phyloP scores from a whole-genome alignment of 2,797 vertebrate genomes.

The Myripristis murdjan region DNA sequence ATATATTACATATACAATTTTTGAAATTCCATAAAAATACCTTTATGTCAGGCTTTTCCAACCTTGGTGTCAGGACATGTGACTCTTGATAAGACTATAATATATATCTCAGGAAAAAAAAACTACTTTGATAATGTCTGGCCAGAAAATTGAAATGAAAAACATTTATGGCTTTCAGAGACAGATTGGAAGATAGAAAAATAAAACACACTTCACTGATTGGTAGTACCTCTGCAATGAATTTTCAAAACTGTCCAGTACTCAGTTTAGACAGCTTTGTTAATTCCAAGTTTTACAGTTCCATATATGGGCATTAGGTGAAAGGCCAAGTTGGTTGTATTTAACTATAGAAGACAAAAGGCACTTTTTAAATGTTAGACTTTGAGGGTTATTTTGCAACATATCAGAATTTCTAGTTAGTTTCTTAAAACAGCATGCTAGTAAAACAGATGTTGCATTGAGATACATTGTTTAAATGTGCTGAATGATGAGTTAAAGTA shows the following conservation, averaged over 20 bases:
- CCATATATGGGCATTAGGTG: slow-evolving; percentile 2
- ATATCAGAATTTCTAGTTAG: not conserved
- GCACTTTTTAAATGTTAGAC: slow-evolving; percentile 63
- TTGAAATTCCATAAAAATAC: slow-evolving; percentile 82
- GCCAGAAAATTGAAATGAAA: no score
- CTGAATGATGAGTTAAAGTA: no score
- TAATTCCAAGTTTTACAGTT: slow-evolving; percentile 1
- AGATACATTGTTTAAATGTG: no score
- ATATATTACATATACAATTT: slow-evolving; percentile 85
- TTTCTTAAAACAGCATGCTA: not conserved
- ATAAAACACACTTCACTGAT: slow-evolving; percentile 22
- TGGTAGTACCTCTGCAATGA: not conserved
- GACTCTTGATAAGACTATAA: slow-evolving; percentile 47
- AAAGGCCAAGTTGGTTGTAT: slow-evolving; percentile 24
- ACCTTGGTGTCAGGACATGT: slow-evolving; percentile 42
- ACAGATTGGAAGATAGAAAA: slow-evolving; percentile 41
- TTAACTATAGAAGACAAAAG: slow-evolving; percentile 42
- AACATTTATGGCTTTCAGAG: not conserved
- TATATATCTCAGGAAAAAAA: slow-evolving; percentile 35
- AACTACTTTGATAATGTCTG: not conserved
- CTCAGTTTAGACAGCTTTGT: not conserved
- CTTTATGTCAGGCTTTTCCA: slow-evolving; percentile 64
- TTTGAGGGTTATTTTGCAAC: not conserved
- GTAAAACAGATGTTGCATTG: no score
- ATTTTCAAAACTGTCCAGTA: not conserved